phyloP scores from a whole-genome alignment of 2,888 invertebrate genomes.

The Cheilosia scutellata region DNA sequence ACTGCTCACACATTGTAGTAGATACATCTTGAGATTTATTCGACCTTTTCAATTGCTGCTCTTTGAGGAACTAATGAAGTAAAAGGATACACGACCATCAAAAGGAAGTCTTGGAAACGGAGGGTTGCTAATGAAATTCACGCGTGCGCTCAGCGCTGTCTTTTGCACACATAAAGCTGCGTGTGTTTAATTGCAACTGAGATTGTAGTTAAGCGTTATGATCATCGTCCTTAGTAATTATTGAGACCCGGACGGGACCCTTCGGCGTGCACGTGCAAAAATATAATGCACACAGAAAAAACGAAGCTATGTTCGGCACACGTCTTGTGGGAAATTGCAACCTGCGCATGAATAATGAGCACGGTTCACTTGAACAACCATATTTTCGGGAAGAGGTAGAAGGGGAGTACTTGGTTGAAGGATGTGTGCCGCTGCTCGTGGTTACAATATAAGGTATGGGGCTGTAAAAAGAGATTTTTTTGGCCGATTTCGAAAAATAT shows the following conservation, averaged over 20 bases:
- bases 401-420: background rate
- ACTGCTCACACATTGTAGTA: background rate
- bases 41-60: background rate
- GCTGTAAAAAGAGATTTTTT: too few relatives aligned
- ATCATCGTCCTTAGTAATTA: conserved; percentile 27
- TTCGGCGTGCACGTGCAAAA: conserved; percentile 33
- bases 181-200: conserved; percentile 22
- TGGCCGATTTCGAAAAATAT: too few relatives aligned
- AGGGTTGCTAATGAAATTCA: conserved; percentile 28
- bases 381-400: too few relatives aligned
- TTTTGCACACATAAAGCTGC: conserved; percentile 24
- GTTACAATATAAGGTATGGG: too few relatives aligned
- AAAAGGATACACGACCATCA: background rate
- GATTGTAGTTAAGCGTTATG: conserved; percentile 29
- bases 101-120: background rate
- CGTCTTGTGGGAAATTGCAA: conserved; percentile 53
- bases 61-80: background rate
- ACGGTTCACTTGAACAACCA: background rate
- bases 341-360: conserved; percentile 46
- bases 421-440: background rate
- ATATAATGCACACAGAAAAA: conserved; percentile 8
- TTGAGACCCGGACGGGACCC: conserved; percentile 3
- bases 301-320: background rate
- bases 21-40: background rate
- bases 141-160: conserved; percentile 41